Percentiles rank a stretch among this genome's conserved stretches.
These are phyloP conservation scores for Takifugu flavidus DNA, from an alignment of 2,113 vertebrate species.

Conservation along the genomic window DNA sequence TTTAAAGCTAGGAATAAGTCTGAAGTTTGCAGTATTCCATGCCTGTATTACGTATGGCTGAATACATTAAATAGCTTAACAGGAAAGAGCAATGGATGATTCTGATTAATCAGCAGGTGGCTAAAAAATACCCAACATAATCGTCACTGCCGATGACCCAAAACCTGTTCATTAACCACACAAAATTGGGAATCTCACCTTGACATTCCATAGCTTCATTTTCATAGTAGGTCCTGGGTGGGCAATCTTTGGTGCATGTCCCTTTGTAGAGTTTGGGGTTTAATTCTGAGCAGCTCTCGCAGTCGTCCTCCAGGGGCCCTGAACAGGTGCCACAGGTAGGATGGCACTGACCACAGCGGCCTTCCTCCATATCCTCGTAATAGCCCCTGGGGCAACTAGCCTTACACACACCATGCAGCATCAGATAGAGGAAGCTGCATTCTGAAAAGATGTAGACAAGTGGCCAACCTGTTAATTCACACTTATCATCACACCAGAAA, in stretches of 20 bases:
- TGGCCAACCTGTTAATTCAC: not conserved
- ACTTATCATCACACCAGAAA: not conserved
- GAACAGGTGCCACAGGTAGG: slow-evolving; percentile 74
- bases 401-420: slow-evolving; percentile 73
- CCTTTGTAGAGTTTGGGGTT: slow-evolving; percentile 76
- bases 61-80: no score
- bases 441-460: slow-evolving; percentile 45
- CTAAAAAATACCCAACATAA: not conserved
- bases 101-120: no score
- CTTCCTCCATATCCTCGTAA: slow-evolving; percentile 78
- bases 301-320: slow-evolving; percentile 72
- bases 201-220: slow-evolving; percentile 71
- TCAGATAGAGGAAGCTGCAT: slow-evolving; percentile 80
- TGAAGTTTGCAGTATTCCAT: no score
- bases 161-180: no score
- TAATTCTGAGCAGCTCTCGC: slow-evolving; percentile 70
- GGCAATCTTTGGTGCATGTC: slow-evolving; percentile 69
- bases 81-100: no score
- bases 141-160: not conserved
- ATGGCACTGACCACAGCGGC: slow-evolving; percentile 74
- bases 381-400: slow-evolving; percentile 76
- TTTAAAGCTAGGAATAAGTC: no score
- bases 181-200: slow-evolving; percentile 54
- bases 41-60: no score
- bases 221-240: slow-evolving; percentile 73